A percentile compares a stretch with the other conserved stretches of the same genome.
phyloP scores from a whole-genome alignment of 2,888 invertebrate genomes.

The Polydrusus pterygomalis region DNA sequence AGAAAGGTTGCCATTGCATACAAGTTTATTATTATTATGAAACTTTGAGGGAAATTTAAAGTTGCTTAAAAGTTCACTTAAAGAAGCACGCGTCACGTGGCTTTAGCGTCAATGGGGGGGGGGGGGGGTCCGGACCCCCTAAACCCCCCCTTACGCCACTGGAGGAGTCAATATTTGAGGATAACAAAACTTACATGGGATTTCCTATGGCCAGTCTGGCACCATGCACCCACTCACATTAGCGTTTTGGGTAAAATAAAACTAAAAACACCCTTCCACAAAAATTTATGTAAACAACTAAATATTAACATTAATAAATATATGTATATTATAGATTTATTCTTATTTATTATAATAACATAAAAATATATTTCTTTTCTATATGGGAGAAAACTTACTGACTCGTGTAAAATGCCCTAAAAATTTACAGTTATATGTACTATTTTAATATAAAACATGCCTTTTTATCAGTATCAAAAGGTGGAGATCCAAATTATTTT shows the following conservation, averaged over 20 bases:
- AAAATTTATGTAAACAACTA: slow-evolving; percentile 63
- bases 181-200: too few relatives aligned
- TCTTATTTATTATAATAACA: slow-evolving; percentile 30
- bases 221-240: too few relatives aligned
- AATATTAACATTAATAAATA: slow-evolving; percentile 65
- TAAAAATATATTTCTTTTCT: slow-evolving; percentile 31
- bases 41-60: too few relatives aligned
- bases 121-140: too few relatives aligned
- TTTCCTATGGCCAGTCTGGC: too few relatives aligned
- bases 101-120: too few relatives aligned
- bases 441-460: slow-evolving; percentile 1
- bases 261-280: slow-evolving; percentile 59
- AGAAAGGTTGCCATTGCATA: too few relatives aligned
- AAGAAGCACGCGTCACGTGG: too few relatives aligned
- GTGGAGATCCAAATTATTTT: slow-evolving; percentile 21
- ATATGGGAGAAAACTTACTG: slow-evolving; percentile 24
- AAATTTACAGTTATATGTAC: background rate
- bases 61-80: too few relatives aligned
- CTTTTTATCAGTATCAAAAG: slow-evolving; percentile 1
- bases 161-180: too few relatives aligned
- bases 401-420: slow-evolving; percentile 39
- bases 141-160: too few relatives aligned
- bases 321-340: slow-evolving; percentile 53
- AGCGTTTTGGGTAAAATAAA: slow-evolving; percentile 1
- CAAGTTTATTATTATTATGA: too few relatives aligned